Evolutionary conservation across 1,140 invertebrate species (phyloP), one percentile per base, ranked within the genome.

Genomic region (Dryas iulia): DNA sequence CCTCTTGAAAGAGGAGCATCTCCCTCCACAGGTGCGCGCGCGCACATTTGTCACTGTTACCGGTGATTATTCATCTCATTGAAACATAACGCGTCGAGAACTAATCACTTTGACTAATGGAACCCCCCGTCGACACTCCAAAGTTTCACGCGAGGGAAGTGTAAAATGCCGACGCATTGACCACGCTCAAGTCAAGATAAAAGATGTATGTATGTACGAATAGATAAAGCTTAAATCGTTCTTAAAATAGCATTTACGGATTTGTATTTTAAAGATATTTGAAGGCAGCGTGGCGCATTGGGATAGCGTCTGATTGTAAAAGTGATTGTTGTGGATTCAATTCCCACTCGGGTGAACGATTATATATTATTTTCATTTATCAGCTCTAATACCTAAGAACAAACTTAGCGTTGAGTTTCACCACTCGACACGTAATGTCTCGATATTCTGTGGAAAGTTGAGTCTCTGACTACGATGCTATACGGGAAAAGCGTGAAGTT

Each of bases 21-120:
- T 66, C 64, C 64, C 59, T 59, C 59, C 71, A 61, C 85, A 88
- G 89, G 84, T 91, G 86, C 85, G 84, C 82, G 73, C 77, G 79
- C 83, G 81, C 82, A 73, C 89, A 91, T 91, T 91, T 91, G 89
- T 91, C 89, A 89, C 85, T 91, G 89, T 91, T 76, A 57, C 77
- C 75, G 76, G 82, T 76, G 81, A 90, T 91, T 90, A 90, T 87
- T 91, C 89, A 91, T 91, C 87, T 87, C 86, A 90, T 91, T 91
- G 89, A 89, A 89, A 89, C 86, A 89, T 90, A 91, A 87, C 81
- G 83, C 79, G 75, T 82, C 77, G 83, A 82, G 83, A 91, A 89
- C 85, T 91, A 89, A 91, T 89, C 89, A 91, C 82, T 80, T 76
- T 87, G 85, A 91, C 89, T 89, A 89, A 91, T 89, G 89, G 84